Evolutionary conservation across 2,113 vertebrate genomes (phyloP).

Genomic region (Rana temporaria): DNA sequence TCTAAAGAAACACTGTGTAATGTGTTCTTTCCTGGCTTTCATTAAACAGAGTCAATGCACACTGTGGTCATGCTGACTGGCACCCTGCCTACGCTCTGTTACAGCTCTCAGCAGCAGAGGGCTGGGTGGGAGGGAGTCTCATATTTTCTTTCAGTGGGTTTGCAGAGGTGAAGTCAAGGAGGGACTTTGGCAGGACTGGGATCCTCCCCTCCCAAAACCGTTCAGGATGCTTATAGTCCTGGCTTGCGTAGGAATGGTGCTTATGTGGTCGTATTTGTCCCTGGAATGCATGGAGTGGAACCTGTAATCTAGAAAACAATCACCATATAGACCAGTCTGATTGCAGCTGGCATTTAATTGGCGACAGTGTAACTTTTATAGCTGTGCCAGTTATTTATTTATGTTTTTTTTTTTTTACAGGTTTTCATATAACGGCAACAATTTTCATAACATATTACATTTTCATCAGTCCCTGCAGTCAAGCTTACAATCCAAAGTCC

Average conservation of each 20-base stretch:
- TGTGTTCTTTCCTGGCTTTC: slow-evolving; percentile 87
- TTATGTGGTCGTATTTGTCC: slow-evolving; percentile 16
- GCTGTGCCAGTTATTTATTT: too few species aligned
- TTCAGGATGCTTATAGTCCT: neutral
- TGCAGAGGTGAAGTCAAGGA: slow-evolving; percentile 40
- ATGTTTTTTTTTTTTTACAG: too few species aligned
- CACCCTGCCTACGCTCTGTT: slow-evolving; percentile 81
- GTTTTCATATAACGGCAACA: too few species aligned
- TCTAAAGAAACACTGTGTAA: slow-evolving; percentile 78
- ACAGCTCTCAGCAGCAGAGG: slow-evolving; percentile 71
- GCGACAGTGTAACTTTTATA: too few species aligned
- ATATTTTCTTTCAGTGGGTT: slow-evolving; percentile 51
- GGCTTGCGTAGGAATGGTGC: neutral
- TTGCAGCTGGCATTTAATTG: too few species aligned
- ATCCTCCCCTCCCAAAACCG: neutral
- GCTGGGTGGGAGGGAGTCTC: slow-evolving; percentile 48
- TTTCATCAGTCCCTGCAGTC: too few species aligned
- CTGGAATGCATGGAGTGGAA: too few species aligned
- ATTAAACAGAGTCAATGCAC: slow-evolving; percentile 83
- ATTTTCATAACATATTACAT: too few species aligned
- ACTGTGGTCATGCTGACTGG: slow-evolving; percentile 82
- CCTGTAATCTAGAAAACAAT: too few species aligned
- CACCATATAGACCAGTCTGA: too few species aligned
- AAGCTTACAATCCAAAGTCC: too few species aligned
- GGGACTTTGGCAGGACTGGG: neutral